A percentile compares a stretch with the other conserved stretches of the same genome.
Evolutionary conservation across 2,113 vertebrate species (phyloP).

Genomic region (Coryphaenoides rupestris): DNA sequence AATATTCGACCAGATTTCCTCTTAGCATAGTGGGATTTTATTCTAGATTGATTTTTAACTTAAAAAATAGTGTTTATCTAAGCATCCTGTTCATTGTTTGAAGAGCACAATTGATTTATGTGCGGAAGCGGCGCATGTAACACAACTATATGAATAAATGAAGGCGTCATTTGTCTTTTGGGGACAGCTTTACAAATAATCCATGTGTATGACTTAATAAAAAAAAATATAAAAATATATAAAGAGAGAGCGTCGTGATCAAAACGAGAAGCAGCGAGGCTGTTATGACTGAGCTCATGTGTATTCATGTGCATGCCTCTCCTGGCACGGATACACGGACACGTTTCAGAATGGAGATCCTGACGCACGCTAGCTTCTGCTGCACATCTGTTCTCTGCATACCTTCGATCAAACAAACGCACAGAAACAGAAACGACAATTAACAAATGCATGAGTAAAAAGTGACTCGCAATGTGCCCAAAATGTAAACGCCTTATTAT

Average conservation of each 20-base stretch:
- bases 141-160: conserved; percentile 51
- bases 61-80: neutral
- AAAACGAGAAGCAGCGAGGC: conserved; percentile 23
- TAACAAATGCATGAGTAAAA: too few species aligned
- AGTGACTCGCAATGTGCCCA: too few species aligned
- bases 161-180: neutral
- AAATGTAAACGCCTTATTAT: too few species aligned
- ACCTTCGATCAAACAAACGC: too few species aligned
- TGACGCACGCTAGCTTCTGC: too few species aligned
- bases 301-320: too few species aligned
- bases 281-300: conserved; percentile 14
- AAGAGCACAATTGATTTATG: neutral
- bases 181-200: neutral
- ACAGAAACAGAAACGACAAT: too few species aligned
- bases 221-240: too few species aligned
- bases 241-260: conserved; percentile 31
- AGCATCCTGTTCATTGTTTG: neutral
- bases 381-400: too few species aligned
- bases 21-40: neutral
- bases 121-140: conserved; percentile 26
- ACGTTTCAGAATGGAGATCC: too few species aligned
- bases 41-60: neutral
- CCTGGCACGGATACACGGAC: too few species aligned
- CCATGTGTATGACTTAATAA: conserved; percentile 33
- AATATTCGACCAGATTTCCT: too few species aligned